A percentile compares a stretch with the other conserved stretches of the same genome.
Conservation (phyloP, 1,140 invertebrate species). For the Macrobrachium nipponense region DNA sequence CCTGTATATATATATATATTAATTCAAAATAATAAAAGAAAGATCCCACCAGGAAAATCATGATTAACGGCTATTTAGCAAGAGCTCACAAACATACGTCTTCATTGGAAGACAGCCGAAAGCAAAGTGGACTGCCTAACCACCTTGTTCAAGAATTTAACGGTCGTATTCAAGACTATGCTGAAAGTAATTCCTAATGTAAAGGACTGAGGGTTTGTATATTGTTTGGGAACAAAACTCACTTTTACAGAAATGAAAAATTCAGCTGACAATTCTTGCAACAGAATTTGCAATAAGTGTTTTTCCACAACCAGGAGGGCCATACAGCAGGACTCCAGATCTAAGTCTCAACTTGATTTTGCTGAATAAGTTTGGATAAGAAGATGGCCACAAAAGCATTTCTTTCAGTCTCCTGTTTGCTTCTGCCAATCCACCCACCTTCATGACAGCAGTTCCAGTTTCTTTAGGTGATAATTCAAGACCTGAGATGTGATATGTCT, state of each 20-base stretch:
- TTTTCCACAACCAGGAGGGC: conserved; percentile 95
- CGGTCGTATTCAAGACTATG: too few species aligned
- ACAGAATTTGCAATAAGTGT: conserved; percentile 87
- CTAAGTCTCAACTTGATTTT: conserved; percentile 82
- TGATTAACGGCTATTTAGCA: too few species aligned
- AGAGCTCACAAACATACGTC: too few species aligned
- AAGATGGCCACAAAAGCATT: conserved; percentile 83
- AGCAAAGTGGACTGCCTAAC: too few species aligned
- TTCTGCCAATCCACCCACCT: conserved; percentile 78
- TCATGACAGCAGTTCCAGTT: conserved; percentile 76
- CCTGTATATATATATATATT: too few species aligned
- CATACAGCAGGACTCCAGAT: conserved; percentile 91
- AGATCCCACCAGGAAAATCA: too few species aligned
- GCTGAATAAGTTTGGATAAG: conserved; percentile 86
- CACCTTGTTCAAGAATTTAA: too few species aligned
- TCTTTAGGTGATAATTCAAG: conserved; percentile 71
- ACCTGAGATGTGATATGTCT: conserved; percentile 67
- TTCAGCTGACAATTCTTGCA: conserved; percentile 82
- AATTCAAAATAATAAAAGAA: too few species aligned
- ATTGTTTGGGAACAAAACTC: conserved; percentile 44
- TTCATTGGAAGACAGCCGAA: too few species aligned
- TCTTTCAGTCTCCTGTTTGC: conserved; percentile 82
- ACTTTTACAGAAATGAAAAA: conserved; percentile 93
- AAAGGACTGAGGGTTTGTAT: too few species aligned
- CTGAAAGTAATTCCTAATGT: too few species aligned